Evolutionary conservation across 1,140 invertebrate genomes (phyloP).

Genomic region (Anadara kagoshimensis): DNA sequence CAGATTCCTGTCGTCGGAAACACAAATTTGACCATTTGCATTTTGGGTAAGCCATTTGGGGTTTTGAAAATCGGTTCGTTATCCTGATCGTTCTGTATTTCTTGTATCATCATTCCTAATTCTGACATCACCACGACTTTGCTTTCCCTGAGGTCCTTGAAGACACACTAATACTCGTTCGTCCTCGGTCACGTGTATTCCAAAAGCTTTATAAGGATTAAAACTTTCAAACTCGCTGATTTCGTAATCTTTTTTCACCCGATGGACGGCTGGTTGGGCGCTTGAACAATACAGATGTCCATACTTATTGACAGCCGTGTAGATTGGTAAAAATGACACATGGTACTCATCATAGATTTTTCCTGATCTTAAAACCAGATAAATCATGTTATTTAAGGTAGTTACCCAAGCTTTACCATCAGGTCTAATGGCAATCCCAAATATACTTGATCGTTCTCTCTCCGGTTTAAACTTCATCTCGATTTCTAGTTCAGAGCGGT

Average conservation of each 20-base stretch:
- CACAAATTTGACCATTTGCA: conserved; percentile 18
- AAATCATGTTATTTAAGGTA: conserved; percentile 18
- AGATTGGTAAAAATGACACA: conserved; percentile 21
- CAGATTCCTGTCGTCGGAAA: conserved; percentile 6
- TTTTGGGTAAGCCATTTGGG: conserved; percentile 25
- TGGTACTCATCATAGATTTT: conserved; percentile 25
- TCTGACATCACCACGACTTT: conserved; percentile 23
- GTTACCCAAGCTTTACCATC: conserved; percentile 32
- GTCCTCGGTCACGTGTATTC: conserved; percentile 21
- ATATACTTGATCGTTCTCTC: conserved; percentile 16
- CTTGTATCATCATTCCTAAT: conserved; percentile 24
- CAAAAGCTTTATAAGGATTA: conserved; percentile 14
- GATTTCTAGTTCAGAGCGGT: conserved; percentile 15
- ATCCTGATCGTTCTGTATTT: conserved; percentile 11
- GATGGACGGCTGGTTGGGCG: neutral
- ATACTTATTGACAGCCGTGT: conserved; percentile 19
- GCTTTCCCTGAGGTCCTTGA: conserved; percentile 1
- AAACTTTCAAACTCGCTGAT: conserved; percentile 24
- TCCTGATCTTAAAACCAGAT: conserved; percentile 20
- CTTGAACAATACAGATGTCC: conserved; percentile 27
- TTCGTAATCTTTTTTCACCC: conserved; percentile 10
- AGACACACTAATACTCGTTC: conserved; percentile 21
- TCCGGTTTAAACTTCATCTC: conserved; percentile 28
- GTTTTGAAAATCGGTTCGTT: conserved; percentile 20
- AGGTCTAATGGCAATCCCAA: conserved; percentile 18